These are phyloP conservation scores for Cercocebus atys DNA, from an alignment of 2,113 vertebrate genomes.

Conservation along the genomic window DNA sequence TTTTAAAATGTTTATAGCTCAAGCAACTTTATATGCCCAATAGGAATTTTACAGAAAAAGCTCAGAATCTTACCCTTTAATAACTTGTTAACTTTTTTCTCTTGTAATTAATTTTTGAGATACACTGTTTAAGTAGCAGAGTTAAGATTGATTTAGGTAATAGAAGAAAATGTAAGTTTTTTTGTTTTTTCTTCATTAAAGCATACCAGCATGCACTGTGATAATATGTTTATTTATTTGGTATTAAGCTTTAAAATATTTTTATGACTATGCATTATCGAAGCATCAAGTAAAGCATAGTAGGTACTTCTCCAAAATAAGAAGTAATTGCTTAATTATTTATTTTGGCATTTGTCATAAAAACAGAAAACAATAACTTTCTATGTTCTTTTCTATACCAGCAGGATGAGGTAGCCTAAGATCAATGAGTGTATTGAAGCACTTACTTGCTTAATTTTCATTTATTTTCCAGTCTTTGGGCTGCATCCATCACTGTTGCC, in stretches of 20 bases:
- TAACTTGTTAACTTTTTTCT: background rate
- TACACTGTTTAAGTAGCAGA: background rate
- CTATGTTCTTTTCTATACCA: background rate
- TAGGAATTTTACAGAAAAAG: background rate
- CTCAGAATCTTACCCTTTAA: background rate
- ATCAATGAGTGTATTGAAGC: background rate
- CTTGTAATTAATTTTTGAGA: background rate
- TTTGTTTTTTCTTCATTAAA: background rate
- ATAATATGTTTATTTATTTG: background rate
- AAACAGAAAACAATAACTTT: background rate
- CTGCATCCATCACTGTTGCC: conserved; percentile 34
- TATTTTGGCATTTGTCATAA: background rate
- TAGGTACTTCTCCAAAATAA: background rate
- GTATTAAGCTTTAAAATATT: background rate
- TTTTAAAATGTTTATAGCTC: background rate
- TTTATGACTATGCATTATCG: background rate
- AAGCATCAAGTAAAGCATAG: background rate
- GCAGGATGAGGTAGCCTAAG: conserved; percentile 65
- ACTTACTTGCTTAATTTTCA: fast-evolving
- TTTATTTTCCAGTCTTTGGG: conserved; percentile 32
- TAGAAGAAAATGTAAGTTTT: background rate
- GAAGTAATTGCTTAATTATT: background rate
- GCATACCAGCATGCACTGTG: background rate
- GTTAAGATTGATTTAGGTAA: background rate
- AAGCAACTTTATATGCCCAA: background rate